Evolutionary conservation across 2,797 vertebrate species (phyloP), one percentile per base, ranked within the genome.

Genomic region (Bryconaethiops microstoma): DNA sequence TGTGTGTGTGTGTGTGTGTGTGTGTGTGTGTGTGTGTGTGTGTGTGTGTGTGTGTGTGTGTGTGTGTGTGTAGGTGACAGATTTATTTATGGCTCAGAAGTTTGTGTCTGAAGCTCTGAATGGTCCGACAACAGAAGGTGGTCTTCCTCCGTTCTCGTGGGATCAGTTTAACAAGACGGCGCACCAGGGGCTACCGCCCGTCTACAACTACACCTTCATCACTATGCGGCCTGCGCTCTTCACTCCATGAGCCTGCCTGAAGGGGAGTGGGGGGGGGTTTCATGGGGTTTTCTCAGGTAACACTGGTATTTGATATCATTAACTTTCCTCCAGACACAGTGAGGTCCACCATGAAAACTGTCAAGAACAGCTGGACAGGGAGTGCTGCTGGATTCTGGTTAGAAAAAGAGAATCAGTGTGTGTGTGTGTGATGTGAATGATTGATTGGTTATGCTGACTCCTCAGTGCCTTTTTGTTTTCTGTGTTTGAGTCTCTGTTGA

Each of bases 171-270:
- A 95, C 91, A 85, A 70, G 86, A 94, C 96, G 0, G 88, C 83
- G 5, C 97, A 99, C 82, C 88, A 92, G 85, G 96, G 97, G 16
- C 93, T 99, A 87, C 97, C 97, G 0, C 90, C n/a, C 1, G 88
- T 75, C 0, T 99, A 96, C 89, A 94, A 99, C 91, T 99, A 97
- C 74, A 88, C 87, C 21, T 99, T 99, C 0, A 13, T 97, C 85
- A 89, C 69, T 77, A 96, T 96, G 96, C 88, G 92, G 90, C 97
- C 97, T 0, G 81, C 86, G 64, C 88, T 95, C 78, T 94, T 93
- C 55, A 0, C 13, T 0, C 94, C 94, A 2, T 94, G 81, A 94
- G 23, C 21, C 13, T 21, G n/a, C 16, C 25, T 5, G 45, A 12
- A 10, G 7, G 45, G 45, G 45, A 12, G 45, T 64, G 4, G 9